These are phyloP conservation scores for Apostichopus japonicus DNA, from an alignment of 35 echinoderm and acorn worm genomes.

Conservation along the genomic window DNA sequence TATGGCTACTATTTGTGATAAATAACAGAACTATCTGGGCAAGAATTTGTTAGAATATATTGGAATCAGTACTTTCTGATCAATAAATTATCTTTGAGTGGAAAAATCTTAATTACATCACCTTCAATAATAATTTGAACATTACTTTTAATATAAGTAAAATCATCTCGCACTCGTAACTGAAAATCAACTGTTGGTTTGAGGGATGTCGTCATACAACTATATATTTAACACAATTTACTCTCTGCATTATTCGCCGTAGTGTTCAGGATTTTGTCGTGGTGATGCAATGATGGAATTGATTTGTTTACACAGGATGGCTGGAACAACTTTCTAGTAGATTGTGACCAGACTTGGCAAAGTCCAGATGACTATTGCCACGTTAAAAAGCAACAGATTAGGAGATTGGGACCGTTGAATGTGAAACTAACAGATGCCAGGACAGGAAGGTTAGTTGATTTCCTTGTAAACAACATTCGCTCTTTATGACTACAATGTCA, in stretches of 20 bases:
- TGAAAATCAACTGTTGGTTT: not conserved
- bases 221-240: not conserved
- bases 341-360: conserved; percentile 41
- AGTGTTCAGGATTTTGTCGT: not conserved
- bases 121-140: too few species aligned
- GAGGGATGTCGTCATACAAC: not conserved
- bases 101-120: too few species aligned
- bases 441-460: conserved; percentile 22
- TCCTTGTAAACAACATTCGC: too few species aligned
- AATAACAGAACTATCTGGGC: too few species aligned
- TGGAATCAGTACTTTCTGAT: too few species aligned
- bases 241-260: not conserved
- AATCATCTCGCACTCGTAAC: not conserved
- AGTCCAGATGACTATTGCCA: conserved; percentile 33
- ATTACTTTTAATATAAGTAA: not conserved
- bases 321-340: conserved; percentile 29
- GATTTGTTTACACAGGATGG: conserved; percentile 11
- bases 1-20: too few species aligned
- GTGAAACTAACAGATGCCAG: conserved; percentile 40
- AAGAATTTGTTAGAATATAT: too few species aligned
- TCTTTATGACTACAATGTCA: too few species aligned
- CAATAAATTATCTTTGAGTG: too few species aligned
- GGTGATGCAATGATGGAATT: not conserved
- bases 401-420: conserved; percentile 5
- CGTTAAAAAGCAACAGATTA: conserved; percentile 11